Evolutionary conservation across 2,888 invertebrate genomes (phyloP).

Genomic region (Steromphala cineraria): DNA sequence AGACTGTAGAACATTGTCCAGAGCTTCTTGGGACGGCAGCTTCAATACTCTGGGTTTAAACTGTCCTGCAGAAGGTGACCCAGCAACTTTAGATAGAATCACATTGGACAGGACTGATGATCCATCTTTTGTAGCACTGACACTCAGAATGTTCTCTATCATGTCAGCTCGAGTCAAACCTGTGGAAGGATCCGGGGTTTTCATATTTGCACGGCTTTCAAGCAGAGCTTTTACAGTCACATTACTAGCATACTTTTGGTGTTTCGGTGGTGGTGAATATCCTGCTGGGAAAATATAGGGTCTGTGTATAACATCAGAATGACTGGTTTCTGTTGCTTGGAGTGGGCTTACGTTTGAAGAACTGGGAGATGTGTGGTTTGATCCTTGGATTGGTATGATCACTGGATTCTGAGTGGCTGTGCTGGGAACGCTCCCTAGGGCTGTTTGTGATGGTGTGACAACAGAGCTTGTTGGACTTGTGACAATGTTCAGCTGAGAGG

Average conservation of each 20-base stretch:
- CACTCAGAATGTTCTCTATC: neutral
- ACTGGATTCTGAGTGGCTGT: conserved; percentile 22
- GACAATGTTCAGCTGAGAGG: conserved; percentile 18
- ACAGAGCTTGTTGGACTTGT: neutral
- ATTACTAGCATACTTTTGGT: conserved; percentile 63
- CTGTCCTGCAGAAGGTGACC: neutral
- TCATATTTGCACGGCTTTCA: conserved; percentile 55
- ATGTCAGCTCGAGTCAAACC: neutral
- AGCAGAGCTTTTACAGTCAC: conserved; percentile 70
- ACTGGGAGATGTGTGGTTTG: neutral
- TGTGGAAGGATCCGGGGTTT: conserved; percentile 28
- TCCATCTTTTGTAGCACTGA: neutral
- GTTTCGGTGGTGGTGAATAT: neutral
- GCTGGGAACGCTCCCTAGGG: conserved; percentile 15
- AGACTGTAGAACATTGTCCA: conserved; percentile 51
- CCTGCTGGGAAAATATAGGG: too few species aligned
- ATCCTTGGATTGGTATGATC: neutral
- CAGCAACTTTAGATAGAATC: neutral
- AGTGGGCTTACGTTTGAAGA: neutral
- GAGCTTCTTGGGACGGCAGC: neutral
- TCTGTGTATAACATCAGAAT: too few species aligned
- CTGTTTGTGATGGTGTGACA: neutral
- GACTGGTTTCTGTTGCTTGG: too few species aligned
- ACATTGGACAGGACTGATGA: neutral
- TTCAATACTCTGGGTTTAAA: neutral